Conservation (phyloP, 2,888 invertebrate species). For the Furcula furcula region DNA sequence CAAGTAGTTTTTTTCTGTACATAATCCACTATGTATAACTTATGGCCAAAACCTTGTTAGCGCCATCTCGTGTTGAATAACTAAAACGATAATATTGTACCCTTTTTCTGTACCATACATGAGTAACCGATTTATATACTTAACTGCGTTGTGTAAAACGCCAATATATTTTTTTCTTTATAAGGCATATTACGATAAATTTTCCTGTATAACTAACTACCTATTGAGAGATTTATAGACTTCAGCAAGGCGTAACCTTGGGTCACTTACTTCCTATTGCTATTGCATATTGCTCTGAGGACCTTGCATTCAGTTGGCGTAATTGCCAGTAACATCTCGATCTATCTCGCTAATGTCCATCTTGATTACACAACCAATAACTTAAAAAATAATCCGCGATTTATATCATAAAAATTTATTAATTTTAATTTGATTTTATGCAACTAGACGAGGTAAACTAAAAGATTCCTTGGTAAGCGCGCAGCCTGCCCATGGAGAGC, state of each 20-base stretch:
- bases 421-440: too few relatives aligned
- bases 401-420: too few relatives aligned
- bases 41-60: too few relatives aligned
- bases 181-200: slow-evolving; percentile 24
- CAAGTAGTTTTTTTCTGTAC: too few relatives aligned
- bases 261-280: slow-evolving; percentile 65
- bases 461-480: too few relatives aligned
- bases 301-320: slow-evolving; percentile 62
- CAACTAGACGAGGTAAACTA: too few relatives aligned
- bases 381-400: too few relatives aligned
- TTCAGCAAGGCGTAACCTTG: slow-evolving; percentile 54
- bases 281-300: slow-evolving; percentile 62
- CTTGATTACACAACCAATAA: slow-evolving; percentile 42
- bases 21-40: too few relatives aligned
- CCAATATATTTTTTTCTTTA: slow-evolving; percentile 9
- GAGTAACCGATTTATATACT: neutral
- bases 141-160: slow-evolving; percentile 1
- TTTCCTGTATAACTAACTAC: slow-evolving; percentile 39
- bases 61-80: slow-evolving; percentile 22
- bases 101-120: neutral
- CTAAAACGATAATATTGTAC: slow-evolving; percentile 1
- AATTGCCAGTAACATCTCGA: slow-evolving; percentile 47
- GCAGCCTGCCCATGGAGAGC: too few relatives aligned
- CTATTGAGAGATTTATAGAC: slow-evolving; percentile 52
- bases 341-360: slow-evolving; percentile 43